Percentiles rank a stretch among this genome's conserved stretches.
Evolutionary conservation across 2,797 vertebrate species (phyloP).

Genomic region (Spheniscus humboldti): DNA sequence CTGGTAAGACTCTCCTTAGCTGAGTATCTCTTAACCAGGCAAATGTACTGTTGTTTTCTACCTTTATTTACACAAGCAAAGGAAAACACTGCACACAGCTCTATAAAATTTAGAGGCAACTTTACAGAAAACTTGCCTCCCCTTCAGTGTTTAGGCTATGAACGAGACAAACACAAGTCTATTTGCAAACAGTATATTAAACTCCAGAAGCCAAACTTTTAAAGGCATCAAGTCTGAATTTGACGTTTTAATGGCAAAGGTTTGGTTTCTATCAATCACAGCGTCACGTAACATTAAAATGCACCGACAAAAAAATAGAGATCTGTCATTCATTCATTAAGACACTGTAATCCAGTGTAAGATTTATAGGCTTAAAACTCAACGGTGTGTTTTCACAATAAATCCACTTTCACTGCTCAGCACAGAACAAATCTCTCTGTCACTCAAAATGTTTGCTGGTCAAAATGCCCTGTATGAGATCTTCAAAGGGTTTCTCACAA

Average conservation of each 20-base stretch:
- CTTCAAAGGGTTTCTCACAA: constrained; percentile 74
- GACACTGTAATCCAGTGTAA: constrained; percentile 76
- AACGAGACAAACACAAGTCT: constrained; percentile 71
- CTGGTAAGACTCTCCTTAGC: constrained; percentile 14
- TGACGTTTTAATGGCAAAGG: constrained; percentile 77
- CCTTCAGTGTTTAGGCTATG: constrained; percentile 52
- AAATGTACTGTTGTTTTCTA: constrained; percentile 27
- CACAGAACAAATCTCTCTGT: constrained; percentile 70
- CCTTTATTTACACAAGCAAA: constrained; percentile 56
- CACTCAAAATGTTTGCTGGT: constrained; percentile 66
- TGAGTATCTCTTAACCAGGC: not conserved
- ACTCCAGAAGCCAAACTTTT: constrained; percentile 78
- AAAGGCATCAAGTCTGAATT: constrained; percentile 70
- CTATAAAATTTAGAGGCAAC: constrained; percentile 60
- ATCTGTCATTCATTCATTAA: constrained; percentile 79
- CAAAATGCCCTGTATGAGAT: constrained; percentile 66
- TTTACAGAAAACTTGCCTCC: constrained; percentile 55
- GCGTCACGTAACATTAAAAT: constrained; percentile 75
- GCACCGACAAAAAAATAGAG: constrained; percentile 61
- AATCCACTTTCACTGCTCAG: constrained; percentile 72
- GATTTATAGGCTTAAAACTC: constrained; percentile 74
- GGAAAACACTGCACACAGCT: constrained; percentile 44
- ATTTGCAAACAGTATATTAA: constrained; percentile 80
- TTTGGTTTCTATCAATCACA: constrained; percentile 79
- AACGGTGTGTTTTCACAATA: constrained; percentile 75